Base-by-base conservation (phyloP, 1,140 invertebrate genomes). In the Aphelinus certus region DNA sequence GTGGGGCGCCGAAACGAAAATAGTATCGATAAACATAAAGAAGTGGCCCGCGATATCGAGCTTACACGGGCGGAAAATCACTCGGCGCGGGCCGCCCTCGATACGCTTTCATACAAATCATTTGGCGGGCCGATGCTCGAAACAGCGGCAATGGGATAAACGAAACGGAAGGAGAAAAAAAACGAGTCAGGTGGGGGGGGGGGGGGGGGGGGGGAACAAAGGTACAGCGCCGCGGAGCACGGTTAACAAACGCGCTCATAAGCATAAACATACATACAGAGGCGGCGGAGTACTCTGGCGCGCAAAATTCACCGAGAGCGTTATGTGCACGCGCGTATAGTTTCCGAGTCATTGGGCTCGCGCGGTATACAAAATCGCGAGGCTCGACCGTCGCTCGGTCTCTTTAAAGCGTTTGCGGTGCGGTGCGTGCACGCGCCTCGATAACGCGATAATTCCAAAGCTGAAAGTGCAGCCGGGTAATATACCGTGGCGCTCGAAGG, bases 391-490 rank as follows among this genome's bases (percentile, higher is more conserved):
- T 26, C 26, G 26, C 26, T 26, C 26, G 26, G 26, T 26, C 61
- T 46, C 61, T 63, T 63, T 47, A 63, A 63, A 63, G 10, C 61
- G 61, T 63, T 63, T 63, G 61, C 48, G 7, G 58, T 26, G 26
- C 26, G 26, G 26, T 26, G 26, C 26, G 26, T 26, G 26, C 58
- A 3, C 42, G 58, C 58, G 10, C 42, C 3, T 46, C 61, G 61
- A 63, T 63, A 63, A 63, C 61, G 46, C 61, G 45, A 46, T 63
- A 63, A 63, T 63, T 63, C 46, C 61, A n/a, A 26, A 43, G 61
- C 61, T 48, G 61, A 63, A 63, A 63, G 46, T 63, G 61, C 61
- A 45, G 61, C 4, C 48, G 45, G 5, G 58, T 45, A 60, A 26
- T 26, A 26, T 26, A 26, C 26, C 26, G 26, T 26, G 26, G 26